Percentiles rank a stretch among this genome's conserved stretches.
These are phyloP conservation scores for Scolanthus callimorphus DNA, from an alignment of 92 coral and sea anemone genomes.

Conservation along the genomic window DNA sequence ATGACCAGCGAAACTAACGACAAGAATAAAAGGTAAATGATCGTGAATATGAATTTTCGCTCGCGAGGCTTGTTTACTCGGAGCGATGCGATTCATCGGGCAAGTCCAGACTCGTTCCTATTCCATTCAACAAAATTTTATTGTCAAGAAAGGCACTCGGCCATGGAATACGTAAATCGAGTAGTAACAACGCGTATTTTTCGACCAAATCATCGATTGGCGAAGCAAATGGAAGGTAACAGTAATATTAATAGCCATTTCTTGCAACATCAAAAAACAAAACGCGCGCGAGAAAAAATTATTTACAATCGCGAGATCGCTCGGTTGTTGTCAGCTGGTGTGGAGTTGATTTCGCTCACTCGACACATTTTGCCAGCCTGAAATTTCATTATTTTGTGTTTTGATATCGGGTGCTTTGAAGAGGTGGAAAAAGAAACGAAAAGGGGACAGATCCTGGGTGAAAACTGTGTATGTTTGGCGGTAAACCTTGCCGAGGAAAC, in stretches of 20 bases:
- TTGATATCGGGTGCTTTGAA: background rate
- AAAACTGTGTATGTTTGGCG: too few relatives aligned
- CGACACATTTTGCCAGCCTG: constrained; percentile 10
- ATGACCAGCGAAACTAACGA: too few relatives aligned
- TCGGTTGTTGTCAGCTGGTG: constrained; percentile 39
- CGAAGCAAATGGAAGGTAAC: too few relatives aligned
- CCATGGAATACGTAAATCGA: background rate
- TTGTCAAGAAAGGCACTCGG: constrained; percentile 4
- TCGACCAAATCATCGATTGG: too few relatives aligned
- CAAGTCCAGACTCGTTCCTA: constrained; percentile 76
- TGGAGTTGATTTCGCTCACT: constrained; percentile 24
- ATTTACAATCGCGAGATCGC: constrained; percentile 14
- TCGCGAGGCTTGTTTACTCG: background rate
- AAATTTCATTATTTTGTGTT: background rate
- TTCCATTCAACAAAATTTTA: constrained; percentile 14
- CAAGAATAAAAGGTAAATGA: too few relatives aligned
- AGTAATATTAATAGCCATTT: too few relatives aligned
- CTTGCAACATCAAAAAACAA: constrained; percentile 1
- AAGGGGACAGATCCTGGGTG: too few relatives aligned
- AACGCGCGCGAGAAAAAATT: constrained; percentile 7
- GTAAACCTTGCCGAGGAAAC: too few relatives aligned
- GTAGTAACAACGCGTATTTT: background rate
- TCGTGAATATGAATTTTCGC: too few relatives aligned
- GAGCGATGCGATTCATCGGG: constrained; percentile 15
- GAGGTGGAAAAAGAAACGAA: background rate